A percentile compares a stretch with the other conserved stretches of the same genome.
These are phyloP conservation scores for Trichomalopsis sarcophagae DNA, from an alignment of 1,140 invertebrate genomes.

Conservation along the genomic window DNA sequence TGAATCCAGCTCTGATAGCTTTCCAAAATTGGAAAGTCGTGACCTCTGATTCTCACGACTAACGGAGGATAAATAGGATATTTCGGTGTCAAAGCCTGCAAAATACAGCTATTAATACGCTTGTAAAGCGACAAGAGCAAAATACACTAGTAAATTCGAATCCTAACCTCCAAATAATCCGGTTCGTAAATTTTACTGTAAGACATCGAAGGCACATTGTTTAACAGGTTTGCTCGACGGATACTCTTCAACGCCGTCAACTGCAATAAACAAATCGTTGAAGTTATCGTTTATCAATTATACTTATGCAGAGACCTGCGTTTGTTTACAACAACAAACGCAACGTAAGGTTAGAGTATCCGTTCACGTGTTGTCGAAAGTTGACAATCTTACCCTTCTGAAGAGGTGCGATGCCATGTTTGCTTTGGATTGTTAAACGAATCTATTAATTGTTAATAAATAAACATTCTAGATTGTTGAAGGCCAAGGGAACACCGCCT, in stretches of 20 bases:
- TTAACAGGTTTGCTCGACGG: not conserved
- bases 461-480: not conserved
- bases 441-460: not conserved
- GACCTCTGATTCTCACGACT: conserved; percentile 87
- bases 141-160: conserved; percentile 36
- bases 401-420: conserved; percentile 56
- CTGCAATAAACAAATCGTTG: not conserved
- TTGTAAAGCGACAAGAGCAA: not conserved
- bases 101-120: conserved; percentile 51
- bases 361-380: not conserved
- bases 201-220: conserved; percentile 47
- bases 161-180: conserved; percentile 76
- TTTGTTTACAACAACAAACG: conserved; percentile 34
- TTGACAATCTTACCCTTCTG: conserved; percentile 52
- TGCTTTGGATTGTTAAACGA: not conserved
- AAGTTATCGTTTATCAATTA: conserved; percentile 8
- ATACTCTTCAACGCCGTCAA: not conserved
- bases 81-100: conserved; percentile 79
- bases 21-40: conserved; percentile 88
- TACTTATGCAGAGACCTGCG: conserved; percentile 13
- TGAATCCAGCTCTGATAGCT: conserved; percentile 86
- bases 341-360: not conserved
- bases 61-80: conserved; percentile 83
- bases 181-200: conserved; percentile 73
- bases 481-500: no score